Conservation (phyloP, 1,140 invertebrate genomes). For the Popillia japonica region DNA sequence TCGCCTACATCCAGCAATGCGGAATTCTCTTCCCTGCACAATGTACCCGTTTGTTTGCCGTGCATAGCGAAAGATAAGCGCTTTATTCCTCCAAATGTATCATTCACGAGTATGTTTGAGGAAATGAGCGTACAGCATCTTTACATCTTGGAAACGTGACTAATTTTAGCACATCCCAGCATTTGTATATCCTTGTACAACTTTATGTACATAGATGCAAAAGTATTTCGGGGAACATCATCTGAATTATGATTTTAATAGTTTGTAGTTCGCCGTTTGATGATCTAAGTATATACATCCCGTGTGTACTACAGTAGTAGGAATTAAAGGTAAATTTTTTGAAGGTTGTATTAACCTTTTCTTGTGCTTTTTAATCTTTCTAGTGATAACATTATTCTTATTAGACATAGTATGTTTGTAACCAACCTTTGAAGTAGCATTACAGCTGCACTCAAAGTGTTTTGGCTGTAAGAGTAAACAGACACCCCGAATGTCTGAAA, state of each 20-base stretch:
- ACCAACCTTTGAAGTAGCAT: too few relatives aligned
- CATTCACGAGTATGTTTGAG: neutral
- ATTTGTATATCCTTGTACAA: conserved; percentile 5
- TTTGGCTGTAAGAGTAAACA: too few relatives aligned
- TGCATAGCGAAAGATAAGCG: neutral
- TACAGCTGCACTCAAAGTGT: too few relatives aligned
- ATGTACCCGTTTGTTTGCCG: neutral
- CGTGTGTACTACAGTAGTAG: too few relatives aligned
- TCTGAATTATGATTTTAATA: conserved; percentile 19
- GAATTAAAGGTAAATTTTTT: too few relatives aligned
- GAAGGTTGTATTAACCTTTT: too few relatives aligned
- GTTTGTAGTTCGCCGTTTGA: neutral
- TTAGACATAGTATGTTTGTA: too few relatives aligned
- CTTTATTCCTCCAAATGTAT: neutral
- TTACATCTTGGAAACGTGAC: conserved; percentile 7
- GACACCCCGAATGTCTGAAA: too few relatives aligned
- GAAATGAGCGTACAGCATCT: neutral
- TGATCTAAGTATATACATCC: neutral
- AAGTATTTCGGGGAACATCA: conserved; percentile 9
- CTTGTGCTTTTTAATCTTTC: too few relatives aligned
- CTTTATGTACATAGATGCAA: neutral
- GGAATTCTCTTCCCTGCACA: conserved; percentile 2
- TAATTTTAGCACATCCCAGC: conserved; percentile 13
- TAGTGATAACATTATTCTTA: too few relatives aligned
- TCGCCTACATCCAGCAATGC: neutral